Conservation (phyloP, 2,113 vertebrate genomes). For the Chionis minor region DNA sequence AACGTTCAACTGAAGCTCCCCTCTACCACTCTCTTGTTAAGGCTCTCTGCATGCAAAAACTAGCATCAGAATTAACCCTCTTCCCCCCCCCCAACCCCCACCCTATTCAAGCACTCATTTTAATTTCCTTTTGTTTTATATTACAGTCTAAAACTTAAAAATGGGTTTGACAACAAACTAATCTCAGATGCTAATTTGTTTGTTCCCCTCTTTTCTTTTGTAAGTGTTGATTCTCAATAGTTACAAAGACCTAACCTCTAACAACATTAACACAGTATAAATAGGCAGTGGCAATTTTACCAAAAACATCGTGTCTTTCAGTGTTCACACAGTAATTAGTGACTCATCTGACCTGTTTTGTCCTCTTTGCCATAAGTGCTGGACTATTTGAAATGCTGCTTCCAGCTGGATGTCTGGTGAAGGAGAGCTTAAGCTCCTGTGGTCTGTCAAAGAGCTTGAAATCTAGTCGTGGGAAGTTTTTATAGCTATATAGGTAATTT, state of each 20-base stretch:
- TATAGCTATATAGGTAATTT: slow-evolving; percentile 78
- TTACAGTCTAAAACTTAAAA: background rate
- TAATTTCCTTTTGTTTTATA: background rate
- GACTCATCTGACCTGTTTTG: slow-evolving; percentile 86
- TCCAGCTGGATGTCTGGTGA: slow-evolving; percentile 80
- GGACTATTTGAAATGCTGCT: slow-evolving; percentile 88
- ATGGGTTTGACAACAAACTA: background rate
- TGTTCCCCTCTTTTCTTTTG: background rate
- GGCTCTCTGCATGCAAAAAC: background rate
- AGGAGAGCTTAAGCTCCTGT: slow-evolving; percentile 80
- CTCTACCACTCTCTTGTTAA: background rate
- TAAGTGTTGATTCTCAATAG: background rate
- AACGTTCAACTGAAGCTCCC: background rate
- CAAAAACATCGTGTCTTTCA: background rate
- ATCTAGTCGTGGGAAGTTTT: slow-evolving; percentile 87
- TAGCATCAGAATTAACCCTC: background rate
- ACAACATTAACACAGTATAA: background rate
- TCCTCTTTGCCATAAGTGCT: slow-evolving; percentile 94
- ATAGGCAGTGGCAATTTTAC: background rate
- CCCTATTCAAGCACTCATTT: background rate
- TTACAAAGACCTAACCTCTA: background rate
- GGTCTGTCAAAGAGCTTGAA: slow-evolving; percentile 90
- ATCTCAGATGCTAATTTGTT: background rate
- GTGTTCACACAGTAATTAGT: background rate
- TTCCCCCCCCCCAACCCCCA: too few relatives aligned